Percentiles rank a stretch among this genome's conserved stretches.
Evolutionary conservation across 1,140 invertebrate species (phyloP).

Genomic region (Brachionus plicatilis): DNA sequence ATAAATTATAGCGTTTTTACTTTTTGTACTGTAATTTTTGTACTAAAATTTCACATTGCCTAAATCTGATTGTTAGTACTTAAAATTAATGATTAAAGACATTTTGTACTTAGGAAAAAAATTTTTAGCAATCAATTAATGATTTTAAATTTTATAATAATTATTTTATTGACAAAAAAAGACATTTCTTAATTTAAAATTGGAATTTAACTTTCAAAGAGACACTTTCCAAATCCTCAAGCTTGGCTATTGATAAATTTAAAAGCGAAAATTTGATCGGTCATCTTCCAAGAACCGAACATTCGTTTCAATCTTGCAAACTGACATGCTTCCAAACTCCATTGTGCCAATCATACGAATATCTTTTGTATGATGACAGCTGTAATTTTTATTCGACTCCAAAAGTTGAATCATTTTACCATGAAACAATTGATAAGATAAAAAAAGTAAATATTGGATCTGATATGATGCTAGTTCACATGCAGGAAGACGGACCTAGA

Average conservation of each 20-base stretch:
- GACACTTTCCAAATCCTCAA: neutral
- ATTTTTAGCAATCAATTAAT: neutral
- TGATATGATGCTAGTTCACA: neutral
- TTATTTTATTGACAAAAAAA: too few relatives aligned
- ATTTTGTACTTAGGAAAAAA: too few relatives aligned
- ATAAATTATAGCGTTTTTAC: too few relatives aligned
- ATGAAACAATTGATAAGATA: neutral
- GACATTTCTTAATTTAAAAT: neutral
- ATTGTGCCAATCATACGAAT: slow-evolving; percentile 26
- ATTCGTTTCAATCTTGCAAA: slow-evolving; percentile 24
- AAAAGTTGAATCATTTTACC: neutral
- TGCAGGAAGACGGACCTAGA: neutral
- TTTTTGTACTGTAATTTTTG: too few relatives aligned
- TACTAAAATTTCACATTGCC: too few relatives aligned
- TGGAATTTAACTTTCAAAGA: neutral
- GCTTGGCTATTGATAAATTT: neutral
- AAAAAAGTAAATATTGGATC: neutral
- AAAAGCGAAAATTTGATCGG: neutral
- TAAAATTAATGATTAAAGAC: too few relatives aligned
- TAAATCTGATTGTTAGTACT: too few relatives aligned
- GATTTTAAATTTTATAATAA: too few relatives aligned
- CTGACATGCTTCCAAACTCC: neutral
- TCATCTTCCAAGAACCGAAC: neutral
- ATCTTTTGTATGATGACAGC: neutral
- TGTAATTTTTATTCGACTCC: slow-evolving; percentile 30